phyloP scores from a whole-genome alignment of 2,888 invertebrate genomes.

The Leptothorax acervorum region DNA sequence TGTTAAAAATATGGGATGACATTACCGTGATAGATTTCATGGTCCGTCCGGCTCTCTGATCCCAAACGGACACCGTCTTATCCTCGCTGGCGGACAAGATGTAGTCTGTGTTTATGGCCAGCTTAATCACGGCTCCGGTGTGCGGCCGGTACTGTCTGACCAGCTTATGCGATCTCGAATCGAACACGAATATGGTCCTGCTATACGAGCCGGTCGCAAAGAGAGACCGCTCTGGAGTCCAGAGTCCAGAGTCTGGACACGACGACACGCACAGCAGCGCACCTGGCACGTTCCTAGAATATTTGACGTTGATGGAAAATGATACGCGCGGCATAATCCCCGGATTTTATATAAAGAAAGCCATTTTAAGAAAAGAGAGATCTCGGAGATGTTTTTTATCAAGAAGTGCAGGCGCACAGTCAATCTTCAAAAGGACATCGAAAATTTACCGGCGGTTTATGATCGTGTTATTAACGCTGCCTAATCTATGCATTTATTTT shows the following conservation, averaged over 20 bases:
- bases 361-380: no score
- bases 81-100: conserved; percentile 88
- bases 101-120: conserved; percentile 84
- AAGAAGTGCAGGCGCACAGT: no score
- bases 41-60: conserved; percentile 86
- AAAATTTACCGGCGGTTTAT: no score
- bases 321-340: neutral
- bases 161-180: conserved; percentile 85
- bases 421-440: no score
- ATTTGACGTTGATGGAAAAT: neutral
- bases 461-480: no score
- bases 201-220: conserved; percentile 87
- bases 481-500: no score
- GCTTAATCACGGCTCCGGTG: conserved; percentile 86
- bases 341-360: no score
- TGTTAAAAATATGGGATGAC: neutral
- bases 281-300: conserved; percentile 86
- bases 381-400: no score
- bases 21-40: conserved; percentile 81
- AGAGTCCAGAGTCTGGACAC: no score
- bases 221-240: conserved; percentile 84
- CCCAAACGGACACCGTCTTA: conserved; percentile 87
- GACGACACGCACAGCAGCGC: conserved; percentile 87
- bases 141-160: conserved; percentile 86
- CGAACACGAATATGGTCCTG: conserved; percentile 87